phyloP scores from a whole-genome alignment of 2,797 vertebrate species.

The Pangasius krempfi region DNA sequence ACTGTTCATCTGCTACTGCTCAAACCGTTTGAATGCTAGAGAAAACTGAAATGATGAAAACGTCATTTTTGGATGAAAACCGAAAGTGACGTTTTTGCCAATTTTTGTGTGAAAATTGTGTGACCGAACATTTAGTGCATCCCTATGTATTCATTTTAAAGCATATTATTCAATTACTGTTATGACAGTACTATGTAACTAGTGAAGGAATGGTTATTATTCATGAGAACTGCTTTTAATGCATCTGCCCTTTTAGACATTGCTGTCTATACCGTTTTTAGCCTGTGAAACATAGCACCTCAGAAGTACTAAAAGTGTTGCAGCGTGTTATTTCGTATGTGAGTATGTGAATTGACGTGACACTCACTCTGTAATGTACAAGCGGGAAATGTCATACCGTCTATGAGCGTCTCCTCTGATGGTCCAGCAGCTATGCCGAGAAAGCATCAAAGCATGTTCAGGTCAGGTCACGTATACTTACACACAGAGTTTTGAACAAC shows the following conservation, averaged over 20 bases:
- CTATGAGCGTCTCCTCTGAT: neutral
- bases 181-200: neutral
- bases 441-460: conserved; percentile 12
- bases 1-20: neutral
- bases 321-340: neutral
- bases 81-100: neutral
- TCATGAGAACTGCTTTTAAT: neutral
- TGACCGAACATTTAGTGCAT: neutral
- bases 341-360: neutral
- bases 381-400: neutral
- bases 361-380: neutral
- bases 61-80: neutral
- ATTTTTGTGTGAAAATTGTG: too few species aligned
- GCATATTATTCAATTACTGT: neutral
- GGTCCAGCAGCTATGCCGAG: neutral
- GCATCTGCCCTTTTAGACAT: neutral
- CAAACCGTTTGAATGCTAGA: neutral
- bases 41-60: neutral
- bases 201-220: too few species aligned
- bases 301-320: neutral
- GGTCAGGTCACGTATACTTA: conserved; percentile 55
- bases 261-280: neutral
- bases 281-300: neutral
- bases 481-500: conserved; percentile 16
- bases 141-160: neutral